Percentiles rank a stretch among this genome's conserved stretches.
Conservation (phyloP, 2,797 vertebrate species). For the Hylomyscus alleni region DNA sequence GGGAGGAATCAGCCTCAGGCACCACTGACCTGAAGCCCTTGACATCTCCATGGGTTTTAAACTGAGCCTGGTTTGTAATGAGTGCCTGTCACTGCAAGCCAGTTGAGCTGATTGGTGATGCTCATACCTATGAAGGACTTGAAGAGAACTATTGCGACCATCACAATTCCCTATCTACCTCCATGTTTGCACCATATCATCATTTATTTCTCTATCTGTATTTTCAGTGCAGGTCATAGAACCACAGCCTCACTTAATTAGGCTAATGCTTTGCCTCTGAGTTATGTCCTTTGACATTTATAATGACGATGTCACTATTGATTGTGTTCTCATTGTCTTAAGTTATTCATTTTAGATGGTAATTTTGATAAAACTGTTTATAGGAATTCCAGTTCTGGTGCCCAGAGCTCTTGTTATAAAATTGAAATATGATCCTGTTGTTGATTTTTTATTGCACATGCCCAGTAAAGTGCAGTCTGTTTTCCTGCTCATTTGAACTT, state of each 20-base stretch:
- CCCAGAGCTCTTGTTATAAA: neutral
- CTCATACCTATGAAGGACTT: neutral
- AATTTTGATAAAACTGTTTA: slow-evolving; percentile 23
- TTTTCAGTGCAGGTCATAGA: neutral
- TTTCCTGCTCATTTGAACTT: slow-evolving; percentile 66
- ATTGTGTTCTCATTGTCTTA: slow-evolving; percentile 46
- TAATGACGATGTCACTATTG: neutral
- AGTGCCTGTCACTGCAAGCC: neutral
- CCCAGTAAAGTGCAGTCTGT: neutral
- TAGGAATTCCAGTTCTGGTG: slow-evolving; percentile 37
- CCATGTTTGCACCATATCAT: neutral
- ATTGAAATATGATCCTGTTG: neutral
- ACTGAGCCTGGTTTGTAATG: neutral
- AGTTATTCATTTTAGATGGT: neutral
- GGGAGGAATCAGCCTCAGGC: neutral
- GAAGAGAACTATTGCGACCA: neutral
- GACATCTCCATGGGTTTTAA: neutral
- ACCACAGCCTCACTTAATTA: neutral
- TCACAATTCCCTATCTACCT: neutral
- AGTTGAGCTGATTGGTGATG: neutral
- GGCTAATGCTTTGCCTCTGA: neutral
- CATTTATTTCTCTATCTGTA: neutral
- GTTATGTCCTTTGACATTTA: neutral
- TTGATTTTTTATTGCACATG: slow-evolving; percentile 58
- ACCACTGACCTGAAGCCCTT: neutral